phyloP scores from a whole-genome alignment of 2,797 vertebrate genomes.

The Acipenser ruthenus region DNA sequence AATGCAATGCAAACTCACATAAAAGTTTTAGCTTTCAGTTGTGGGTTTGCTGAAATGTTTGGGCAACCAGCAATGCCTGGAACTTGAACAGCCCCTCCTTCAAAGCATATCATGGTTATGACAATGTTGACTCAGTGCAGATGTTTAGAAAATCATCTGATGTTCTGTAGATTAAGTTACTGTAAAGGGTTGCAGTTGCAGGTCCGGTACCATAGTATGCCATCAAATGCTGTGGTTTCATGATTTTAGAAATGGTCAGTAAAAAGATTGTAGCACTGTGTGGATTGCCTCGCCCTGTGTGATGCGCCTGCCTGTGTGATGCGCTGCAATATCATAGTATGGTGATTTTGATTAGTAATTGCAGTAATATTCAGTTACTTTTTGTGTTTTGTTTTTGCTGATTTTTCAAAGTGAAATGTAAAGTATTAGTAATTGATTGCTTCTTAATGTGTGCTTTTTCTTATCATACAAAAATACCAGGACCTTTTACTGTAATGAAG shows the following conservation, averaged over 20 bases:
- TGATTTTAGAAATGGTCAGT: background rate
- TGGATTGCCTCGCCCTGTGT: too few relatives aligned
- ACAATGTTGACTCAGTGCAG: conserved; percentile 21
- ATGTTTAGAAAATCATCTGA: conserved; percentile 9
- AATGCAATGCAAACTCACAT: background rate
- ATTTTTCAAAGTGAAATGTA: too few relatives aligned
- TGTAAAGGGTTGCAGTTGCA: background rate
- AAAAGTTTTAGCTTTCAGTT: background rate
- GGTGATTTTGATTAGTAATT: too few relatives aligned
- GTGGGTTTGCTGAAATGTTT: background rate
- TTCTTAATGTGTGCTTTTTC: too few relatives aligned
- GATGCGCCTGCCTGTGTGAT: too few relatives aligned
- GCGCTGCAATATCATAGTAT: too few relatives aligned
- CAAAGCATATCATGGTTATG: conserved; percentile 24
- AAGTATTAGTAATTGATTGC: too few relatives aligned
- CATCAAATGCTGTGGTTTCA: background rate
- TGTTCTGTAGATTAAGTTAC: background rate
- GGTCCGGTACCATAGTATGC: background rate
- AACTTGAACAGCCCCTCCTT: background rate
- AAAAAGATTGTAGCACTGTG: background rate
- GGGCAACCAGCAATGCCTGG: conserved; percentile 1
- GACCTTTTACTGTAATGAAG: conserved; percentile 21
- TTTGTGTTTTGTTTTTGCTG: too few relatives aligned
- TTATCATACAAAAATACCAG: background rate
- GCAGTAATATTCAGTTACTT: too few relatives aligned